Base-by-base conservation (phyloP, 2,888 invertebrate species). In the Tanytarsus gracilentus region DNA sequence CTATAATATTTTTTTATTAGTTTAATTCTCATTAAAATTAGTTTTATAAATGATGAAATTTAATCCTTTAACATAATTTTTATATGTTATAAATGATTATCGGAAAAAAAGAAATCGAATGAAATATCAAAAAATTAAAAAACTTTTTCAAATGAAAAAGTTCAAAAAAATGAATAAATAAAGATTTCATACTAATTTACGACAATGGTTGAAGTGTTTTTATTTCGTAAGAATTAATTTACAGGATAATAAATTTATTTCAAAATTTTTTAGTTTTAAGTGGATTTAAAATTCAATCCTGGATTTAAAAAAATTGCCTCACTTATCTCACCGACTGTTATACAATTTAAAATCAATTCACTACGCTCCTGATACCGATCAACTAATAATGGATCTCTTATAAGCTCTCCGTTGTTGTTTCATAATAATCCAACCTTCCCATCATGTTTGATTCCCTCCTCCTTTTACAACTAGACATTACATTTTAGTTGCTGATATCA, bases 31-130 rank as follows among this genome's bases (percentile, higher is more conserved):
- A 36, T 51, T 53, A 53, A 50, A 23, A 36, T 53, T 53, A 36
- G 7, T 33, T 14, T 53, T 36, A 25, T n/a, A 18, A n/a, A 40
- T 9, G 40, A 44, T 18, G 44, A 44, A 44, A 44, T 44, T 44
- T 44, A 44, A 44, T 44, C 44, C 44, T 44, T 44, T 44, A 44
- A 44, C 44, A 44, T 44, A 44, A 9, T 44, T 44, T 44, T n/a
- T n/a, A n/a, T 44, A 44, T 44, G 44, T 44, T 44, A 44, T 44
- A 44, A n/a, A 36, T 36, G 16, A 36, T 36, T n/a, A n/a, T n/a
- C n/a, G n/a, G n/a, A n/a, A n/a, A n/a, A n/a, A n/a, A n/a, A n/a
- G n/a, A n/a, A n/a, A n/a, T n/a, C n/a, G n/a, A n/a, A 36, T 36
- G 36, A 36, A 44, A 44, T 23, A 44, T 44, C 9, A 44, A 18